phyloP scores from a whole-genome alignment of 1,140 invertebrate species.

The Semibalanus balanoides region DNA sequence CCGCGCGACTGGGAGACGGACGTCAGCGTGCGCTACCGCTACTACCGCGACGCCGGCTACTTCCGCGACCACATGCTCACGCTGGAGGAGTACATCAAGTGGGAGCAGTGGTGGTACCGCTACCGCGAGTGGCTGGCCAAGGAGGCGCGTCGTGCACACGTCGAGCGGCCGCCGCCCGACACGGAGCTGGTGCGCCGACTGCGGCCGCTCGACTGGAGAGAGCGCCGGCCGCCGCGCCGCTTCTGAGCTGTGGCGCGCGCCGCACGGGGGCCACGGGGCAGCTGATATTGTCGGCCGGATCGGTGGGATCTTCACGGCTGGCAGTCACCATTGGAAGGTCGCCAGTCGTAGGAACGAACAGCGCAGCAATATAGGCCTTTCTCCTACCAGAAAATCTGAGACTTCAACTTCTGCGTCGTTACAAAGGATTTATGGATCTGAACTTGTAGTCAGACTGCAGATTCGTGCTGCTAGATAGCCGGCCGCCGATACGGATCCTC shows the following conservation, averaged over 20 bases:
- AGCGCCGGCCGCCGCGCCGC: background rate
- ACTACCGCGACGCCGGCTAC: constrained; percentile 55
- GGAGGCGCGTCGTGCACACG: constrained; percentile 29
- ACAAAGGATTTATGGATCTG: too few species aligned
- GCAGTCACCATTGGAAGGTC: background rate
- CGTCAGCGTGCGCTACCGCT: constrained; percentile 22
- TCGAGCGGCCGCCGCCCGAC: background rate
- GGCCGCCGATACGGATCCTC: too few species aligned
- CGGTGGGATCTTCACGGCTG: too few species aligned
- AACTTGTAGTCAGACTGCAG: too few species aligned
- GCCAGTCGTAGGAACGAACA: background rate
- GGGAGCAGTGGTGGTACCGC: constrained; percentile 88
- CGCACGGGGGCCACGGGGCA: too few species aligned
- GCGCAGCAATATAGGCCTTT: too few species aligned
- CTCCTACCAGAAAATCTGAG: too few species aligned
- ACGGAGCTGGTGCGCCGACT: background rate
- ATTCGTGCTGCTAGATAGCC: too few species aligned
- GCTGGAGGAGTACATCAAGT: constrained; percentile 70
- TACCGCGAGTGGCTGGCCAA: constrained; percentile 79
- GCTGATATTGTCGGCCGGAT: too few species aligned
- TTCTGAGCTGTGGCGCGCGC: background rate
- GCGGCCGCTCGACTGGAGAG: background rate
- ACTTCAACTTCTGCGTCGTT: too few species aligned
- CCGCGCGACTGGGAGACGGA: constrained; percentile 24
- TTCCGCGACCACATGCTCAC: constrained; percentile 47